These are phyloP conservation scores for Limanda limanda DNA, from an alignment of 2,113 vertebrate genomes.

Conservation along the genomic window DNA sequence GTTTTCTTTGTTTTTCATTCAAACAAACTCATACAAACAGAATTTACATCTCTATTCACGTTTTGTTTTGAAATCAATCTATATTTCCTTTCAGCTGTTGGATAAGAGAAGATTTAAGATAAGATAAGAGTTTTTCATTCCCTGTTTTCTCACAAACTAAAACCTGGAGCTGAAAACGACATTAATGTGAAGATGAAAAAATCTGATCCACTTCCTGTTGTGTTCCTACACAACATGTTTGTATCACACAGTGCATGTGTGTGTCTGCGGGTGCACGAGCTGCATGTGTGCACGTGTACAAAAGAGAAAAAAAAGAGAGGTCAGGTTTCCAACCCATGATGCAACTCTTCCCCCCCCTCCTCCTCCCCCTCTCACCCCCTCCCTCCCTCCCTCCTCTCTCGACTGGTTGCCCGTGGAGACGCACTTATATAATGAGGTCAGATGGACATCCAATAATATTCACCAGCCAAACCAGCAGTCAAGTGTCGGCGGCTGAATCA, in stretches of 20 bases:
- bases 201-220: not conserved
- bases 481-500: conserved; percentile 64
- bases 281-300: conserved; percentile 34
- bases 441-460: conserved; percentile 83
- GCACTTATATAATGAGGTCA: conserved; percentile 82
- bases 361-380: not conserved
- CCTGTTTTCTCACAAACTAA: too few species aligned
- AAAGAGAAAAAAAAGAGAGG: conserved; percentile 54
- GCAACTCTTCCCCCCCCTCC: conserved; percentile 46
- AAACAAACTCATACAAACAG: too few species aligned
- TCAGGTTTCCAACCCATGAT: conserved; percentile 82
- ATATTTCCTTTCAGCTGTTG: too few species aligned
- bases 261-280: not conserved
- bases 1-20: too few species aligned
- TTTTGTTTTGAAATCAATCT: too few species aligned
- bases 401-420: conserved; percentile 73
- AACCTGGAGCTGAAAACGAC: too few species aligned
- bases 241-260: conserved; percentile 25
- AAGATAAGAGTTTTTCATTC: too few species aligned
- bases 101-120: too few species aligned
- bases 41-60: too few species aligned
- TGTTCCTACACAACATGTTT: conserved; percentile 39
- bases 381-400: conserved; percentile 16
- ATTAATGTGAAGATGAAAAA: too few species aligned
- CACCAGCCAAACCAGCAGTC: conserved; percentile 52